phyloP scores from a whole-genome alignment of 2,113 vertebrate species.

The Varanus komodoensis region DNA sequence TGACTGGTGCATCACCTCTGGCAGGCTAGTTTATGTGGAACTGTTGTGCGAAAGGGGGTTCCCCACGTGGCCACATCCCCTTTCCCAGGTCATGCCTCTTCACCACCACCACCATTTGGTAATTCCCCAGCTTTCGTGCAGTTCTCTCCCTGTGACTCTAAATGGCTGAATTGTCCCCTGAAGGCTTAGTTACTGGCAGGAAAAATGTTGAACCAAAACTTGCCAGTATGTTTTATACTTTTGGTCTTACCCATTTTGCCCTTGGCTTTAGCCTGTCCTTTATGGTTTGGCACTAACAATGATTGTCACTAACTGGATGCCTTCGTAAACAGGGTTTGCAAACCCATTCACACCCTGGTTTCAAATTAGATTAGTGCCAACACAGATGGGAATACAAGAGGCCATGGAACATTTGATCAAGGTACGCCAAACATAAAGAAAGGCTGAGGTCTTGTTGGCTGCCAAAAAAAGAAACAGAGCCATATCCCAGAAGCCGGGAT shows the following conservation, averaged over 20 bases:
- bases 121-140: too few species aligned
- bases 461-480: neutral
- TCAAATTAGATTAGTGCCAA: neutral
- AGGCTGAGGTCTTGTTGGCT: too few species aligned
- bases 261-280: neutral
- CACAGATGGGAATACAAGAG: too few species aligned
- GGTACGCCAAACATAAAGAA: neutral
- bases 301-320: neutral
- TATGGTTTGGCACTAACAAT: neutral
- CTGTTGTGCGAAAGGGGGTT: too few species aligned
- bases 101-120: too few species aligned
- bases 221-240: too few species aligned
- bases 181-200: too few species aligned
- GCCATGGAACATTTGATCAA: neutral
- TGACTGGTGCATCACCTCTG: slow-evolving; percentile 8
- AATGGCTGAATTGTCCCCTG: too few species aligned
- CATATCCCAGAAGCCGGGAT: neutral
- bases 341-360: neutral
- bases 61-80: too few species aligned
- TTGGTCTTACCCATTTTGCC: neutral
- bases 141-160: too few species aligned
- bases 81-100: too few species aligned
- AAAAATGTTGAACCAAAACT: too few species aligned
- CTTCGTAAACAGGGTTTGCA: neutral
- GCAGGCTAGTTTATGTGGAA: neutral